Evolutionary conservation across 1,140 invertebrate genomes (phyloP), one percentile per base, ranked within the genome.

Genomic region (Drosophila parvula): DNA sequence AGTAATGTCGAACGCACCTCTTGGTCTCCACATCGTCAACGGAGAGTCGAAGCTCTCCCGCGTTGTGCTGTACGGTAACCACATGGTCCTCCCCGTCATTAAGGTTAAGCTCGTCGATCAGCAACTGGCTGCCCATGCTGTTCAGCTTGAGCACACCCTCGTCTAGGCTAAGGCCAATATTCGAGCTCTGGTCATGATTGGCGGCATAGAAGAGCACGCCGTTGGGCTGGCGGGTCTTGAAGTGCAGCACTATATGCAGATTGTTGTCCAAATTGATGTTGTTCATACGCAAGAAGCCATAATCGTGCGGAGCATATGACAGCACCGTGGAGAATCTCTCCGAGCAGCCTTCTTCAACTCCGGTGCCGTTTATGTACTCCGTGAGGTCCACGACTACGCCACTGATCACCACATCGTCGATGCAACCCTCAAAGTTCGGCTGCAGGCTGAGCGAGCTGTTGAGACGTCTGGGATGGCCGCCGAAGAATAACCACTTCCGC

Each of bases 51-150:
- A 97, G 92, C 56, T 93, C 92, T 22, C 92, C 92, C 48, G 92
- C 85, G 91, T 94, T 94, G 78, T 96, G 96, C 1, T 95, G 96
- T 1, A 97, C 95, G 0, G 96, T 97, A 0, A 99, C 95, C 7
- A 97, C 97, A 92, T 99, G 98, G 97, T 98, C 99, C 62, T 96
- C 94, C 36, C 95, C 96, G 92, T 99, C 98, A 89, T 97, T 96
- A 91, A 97, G 98, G 2, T 93, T 94, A 27, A 93, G 93, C 3
- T 94, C 92, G 9, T 93, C 93, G 1, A 94, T 94, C 0, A 93
- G 93, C 18, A 96, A 88, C 67, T 94, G 93, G 76, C 94, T 94
- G 10, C 94, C 94, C 65, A 95, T 94, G 86, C 95, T 96, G 68
- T 95, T 94, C 12, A 98, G 93, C 0, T 95, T 93, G 1, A 98